Percentiles rank a stretch among this genome's conserved stretches.
Conservation (phyloP, 2,888 invertebrate species). For the Napeogenes sylphis region DNA sequence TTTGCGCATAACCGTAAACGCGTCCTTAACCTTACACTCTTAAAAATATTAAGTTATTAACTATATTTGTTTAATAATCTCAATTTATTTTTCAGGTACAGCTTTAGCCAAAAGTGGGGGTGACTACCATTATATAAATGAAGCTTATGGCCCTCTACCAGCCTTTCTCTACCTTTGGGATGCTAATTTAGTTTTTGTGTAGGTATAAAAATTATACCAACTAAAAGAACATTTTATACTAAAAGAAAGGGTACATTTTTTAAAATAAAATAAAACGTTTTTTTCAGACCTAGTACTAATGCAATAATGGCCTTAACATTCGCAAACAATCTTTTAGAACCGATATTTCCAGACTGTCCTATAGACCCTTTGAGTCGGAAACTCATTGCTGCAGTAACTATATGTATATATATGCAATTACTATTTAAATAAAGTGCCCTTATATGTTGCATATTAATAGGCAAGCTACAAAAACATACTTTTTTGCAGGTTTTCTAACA, state of each 20-base stretch:
- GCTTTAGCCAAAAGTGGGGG: conserved; percentile 95
- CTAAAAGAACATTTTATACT: background rate
- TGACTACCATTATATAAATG: conserved; percentile 96
- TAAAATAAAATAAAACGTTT: background rate
- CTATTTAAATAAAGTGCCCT: no score
- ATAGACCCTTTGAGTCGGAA: conserved; percentile 84
- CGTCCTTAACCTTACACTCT: background rate
- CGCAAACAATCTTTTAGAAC: conserved; percentile 93
- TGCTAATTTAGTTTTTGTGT: conserved; percentile 97
- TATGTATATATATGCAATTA: conserved; percentile 79
- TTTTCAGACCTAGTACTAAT: conserved; percentile 92
- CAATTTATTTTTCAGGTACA: conserved; percentile 65
- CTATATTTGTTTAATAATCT: background rate
- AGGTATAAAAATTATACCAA: conserved; percentile 59
- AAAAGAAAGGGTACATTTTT: conserved; percentile 8
- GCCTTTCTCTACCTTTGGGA: conserved; percentile 98
- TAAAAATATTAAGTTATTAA: background rate
- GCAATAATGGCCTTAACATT: conserved; percentile 98
- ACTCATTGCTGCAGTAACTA: conserved; percentile 87
- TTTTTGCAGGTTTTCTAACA: conserved; percentile 82
- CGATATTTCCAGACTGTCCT: conserved; percentile 87
- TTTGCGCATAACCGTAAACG: no score
- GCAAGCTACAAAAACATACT: no score
- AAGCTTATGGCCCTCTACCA: conserved; percentile 93
- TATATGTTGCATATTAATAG: background rate